Percentiles rank a stretch among this genome's conserved stretches.
Conservation (phyloP, 2,113 vertebrate genomes). For the Dasypus novemcinctus region DNA sequence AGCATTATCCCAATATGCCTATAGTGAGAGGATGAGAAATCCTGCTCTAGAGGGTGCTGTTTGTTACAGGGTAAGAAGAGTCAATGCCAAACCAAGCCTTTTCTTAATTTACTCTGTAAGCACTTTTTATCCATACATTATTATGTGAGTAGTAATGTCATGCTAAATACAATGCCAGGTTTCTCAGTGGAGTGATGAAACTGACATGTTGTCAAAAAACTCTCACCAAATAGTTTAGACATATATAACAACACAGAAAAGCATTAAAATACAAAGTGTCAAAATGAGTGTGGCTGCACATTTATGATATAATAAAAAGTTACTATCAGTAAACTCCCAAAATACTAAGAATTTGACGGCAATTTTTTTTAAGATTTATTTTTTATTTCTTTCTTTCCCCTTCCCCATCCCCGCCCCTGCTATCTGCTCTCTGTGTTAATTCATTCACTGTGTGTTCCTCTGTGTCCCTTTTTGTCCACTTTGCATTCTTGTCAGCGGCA, state of each 20-base stretch:
- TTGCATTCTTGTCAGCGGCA: too few relatives aligned
- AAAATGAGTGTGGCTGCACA: not conserved
- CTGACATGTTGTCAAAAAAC: not conserved
- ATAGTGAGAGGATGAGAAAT: not conserved
- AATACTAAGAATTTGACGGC: not conserved
- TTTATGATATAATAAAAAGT: not conserved
- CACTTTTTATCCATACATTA: not conserved
- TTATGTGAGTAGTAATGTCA: not conserved
- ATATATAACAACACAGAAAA: not conserved
- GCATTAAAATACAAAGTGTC: not conserved
- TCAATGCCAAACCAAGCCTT: not conserved
- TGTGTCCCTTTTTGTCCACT: too few relatives aligned
- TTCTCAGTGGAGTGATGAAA: not conserved
- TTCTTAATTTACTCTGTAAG: not conserved
- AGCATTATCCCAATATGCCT: not conserved
- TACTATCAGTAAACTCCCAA: not conserved
- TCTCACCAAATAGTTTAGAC: not conserved
- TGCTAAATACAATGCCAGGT: not conserved
- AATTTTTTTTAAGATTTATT: too few relatives aligned
- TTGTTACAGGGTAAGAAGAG: not conserved
- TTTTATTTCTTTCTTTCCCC: too few relatives aligned
- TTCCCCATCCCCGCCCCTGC: too few relatives aligned
- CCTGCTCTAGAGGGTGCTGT: not conserved
- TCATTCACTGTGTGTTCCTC: too few relatives aligned
- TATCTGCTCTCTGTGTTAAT: too few relatives aligned